Evolutionary conservation across 2,797 vertebrate species (phyloP).

Genomic region (Cryptoprocta ferox): DNA sequence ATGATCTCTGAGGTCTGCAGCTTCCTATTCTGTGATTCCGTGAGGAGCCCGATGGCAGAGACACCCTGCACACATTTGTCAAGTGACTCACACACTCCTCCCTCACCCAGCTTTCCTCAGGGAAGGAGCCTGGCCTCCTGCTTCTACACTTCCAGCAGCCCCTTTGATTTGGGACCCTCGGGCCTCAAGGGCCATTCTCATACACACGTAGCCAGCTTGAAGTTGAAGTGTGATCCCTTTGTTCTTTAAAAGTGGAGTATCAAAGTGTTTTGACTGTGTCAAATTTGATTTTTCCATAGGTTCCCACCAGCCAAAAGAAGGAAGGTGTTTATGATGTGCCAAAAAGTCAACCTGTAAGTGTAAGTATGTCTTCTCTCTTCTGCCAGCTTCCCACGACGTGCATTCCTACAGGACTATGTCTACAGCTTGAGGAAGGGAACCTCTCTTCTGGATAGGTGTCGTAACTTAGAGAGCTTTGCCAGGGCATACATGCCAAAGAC

Average conservation of each 20-base stretch:
- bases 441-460: not conserved
- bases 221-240: not conserved
- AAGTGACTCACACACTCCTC: not conserved
- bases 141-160: not conserved
- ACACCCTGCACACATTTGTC: not conserved
- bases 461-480: not conserved
- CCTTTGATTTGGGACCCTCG: not conserved
- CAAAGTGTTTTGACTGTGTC: constrained; percentile 45
- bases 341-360: constrained; percentile 99
- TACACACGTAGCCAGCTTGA: not conserved
- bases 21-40: not conserved
- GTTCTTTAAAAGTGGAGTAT: not conserved
- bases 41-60: not conserved
- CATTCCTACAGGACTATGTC: accelerated
- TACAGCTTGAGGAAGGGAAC: not conserved
- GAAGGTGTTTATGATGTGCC: constrained; percentile 99
- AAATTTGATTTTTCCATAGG: constrained; percentile 87
- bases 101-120: not conserved
- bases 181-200: not conserved
- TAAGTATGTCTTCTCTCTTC: constrained; percentile 86
- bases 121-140: not conserved
- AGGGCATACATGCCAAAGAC: too few species aligned
- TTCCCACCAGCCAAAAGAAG: constrained; percentile 99
- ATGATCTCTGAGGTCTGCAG: not conserved
- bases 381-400: not conserved